Evolutionary conservation across 2,888 invertebrate species (phyloP).

Genomic region (Alloplasta piceator): DNA sequence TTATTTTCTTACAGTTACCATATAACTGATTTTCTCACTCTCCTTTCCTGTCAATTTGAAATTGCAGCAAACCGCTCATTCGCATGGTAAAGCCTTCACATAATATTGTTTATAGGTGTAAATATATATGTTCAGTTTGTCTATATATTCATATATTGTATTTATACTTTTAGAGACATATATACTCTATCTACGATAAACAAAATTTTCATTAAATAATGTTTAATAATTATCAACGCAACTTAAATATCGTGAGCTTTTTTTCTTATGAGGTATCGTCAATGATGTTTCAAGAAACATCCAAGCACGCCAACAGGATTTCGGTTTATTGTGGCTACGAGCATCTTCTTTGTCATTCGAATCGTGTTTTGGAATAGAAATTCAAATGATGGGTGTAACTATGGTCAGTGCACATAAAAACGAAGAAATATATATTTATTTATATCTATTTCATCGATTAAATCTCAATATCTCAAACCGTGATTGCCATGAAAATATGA

Average conservation of each 20-base stretch:
- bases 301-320: constrained; percentile 33
- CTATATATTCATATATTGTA: constrained; percentile 53
- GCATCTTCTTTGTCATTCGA: background rate
- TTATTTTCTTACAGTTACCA: constrained; percentile 7
- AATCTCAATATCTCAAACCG: too few relatives aligned
- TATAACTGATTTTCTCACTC: background rate
- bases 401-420: too few relatives aligned
- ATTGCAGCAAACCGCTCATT: constrained; percentile 18
- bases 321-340: background rate
- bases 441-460: too few relatives aligned
- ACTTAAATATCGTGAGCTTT: constrained; percentile 55
- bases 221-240: constrained; percentile 68
- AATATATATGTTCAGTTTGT: constrained; percentile 63
- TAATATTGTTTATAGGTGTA: constrained; percentile 74
- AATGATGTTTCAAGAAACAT: constrained; percentile 53
- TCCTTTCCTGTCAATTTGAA: constrained; percentile 11
- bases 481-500: too few relatives aligned
- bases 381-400: too few relatives aligned
- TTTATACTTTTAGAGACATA: constrained; percentile 65
- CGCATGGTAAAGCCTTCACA: constrained; percentile 58
- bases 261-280: constrained; percentile 52
- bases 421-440: too few relatives aligned
- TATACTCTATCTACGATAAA: constrained; percentile 37
- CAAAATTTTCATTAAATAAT: constrained; percentile 34
- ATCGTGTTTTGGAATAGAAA: too few relatives aligned